Base-by-base conservation (phyloP, 2,888 invertebrate species). In the Heliconius hortense region DNA sequence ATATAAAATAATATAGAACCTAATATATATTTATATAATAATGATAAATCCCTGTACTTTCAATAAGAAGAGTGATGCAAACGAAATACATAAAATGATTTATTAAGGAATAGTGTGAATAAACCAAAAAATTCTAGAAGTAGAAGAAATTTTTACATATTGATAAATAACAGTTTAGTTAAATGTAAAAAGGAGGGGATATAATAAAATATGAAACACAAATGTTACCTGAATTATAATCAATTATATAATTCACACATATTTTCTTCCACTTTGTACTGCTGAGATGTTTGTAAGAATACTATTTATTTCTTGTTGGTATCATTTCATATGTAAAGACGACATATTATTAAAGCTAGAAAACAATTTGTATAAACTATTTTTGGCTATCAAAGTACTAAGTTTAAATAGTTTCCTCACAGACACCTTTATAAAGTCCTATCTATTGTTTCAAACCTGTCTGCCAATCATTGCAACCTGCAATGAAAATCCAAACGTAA, bases 241-340 rank as follows among this genome's bases (percentile, higher is more conserved):
- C 64, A 64, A 39, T 48, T 35, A 72, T 53, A 74, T 74, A 74
- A 75, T 73, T 77, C 70, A 73, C 35, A 82, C 78, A 79, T 77
- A 79, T 78, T 84, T 84, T 85, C 83, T 86, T 86, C 84, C 84
- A 86, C 84, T 89, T 89, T 89, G 88, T 89, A 89, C 88, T 87
- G 81, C 83, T 74, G 78, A 75, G 82, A 82, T 84, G 83, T 87
- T 86, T 86, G 87, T 85, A 86, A 87, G 87, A 83, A 85, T 82
- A 77, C 77, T 77, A 81, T 74, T 77, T 77, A 43, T 69, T 73
- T 78, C 60, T 77, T 62, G 76, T 63, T 66, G 48, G 60, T 72
- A 35, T 35, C 28, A 63, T 56, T 72, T 18, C 26, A 60, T 71
- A 60, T 70, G 59, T n/a, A 56, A 24, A 18, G 15, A 68, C 15